Conservation (phyloP, 2,888 invertebrate species). For the Synanthedon formicaeformis region DNA sequence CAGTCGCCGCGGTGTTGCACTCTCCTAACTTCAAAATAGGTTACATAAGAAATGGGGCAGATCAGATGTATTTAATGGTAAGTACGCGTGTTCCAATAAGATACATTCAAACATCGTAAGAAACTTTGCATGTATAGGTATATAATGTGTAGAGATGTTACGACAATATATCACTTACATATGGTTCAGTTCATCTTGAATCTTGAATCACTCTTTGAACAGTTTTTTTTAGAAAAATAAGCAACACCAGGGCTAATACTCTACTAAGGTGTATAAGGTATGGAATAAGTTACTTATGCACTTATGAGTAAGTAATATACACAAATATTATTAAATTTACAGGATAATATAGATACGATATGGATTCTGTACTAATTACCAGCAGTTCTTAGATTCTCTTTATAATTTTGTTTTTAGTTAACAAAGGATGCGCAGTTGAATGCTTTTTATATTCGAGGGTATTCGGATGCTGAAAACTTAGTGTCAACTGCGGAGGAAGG, state of each 20-base stretch:
- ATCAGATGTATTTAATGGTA: slow-evolving; percentile 75
- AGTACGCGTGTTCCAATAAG: no score
- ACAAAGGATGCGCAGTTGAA: slow-evolving; percentile 67
- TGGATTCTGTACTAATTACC: not conserved
- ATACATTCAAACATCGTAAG: no score
- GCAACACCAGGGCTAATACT: no score
- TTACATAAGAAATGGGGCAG: slow-evolving; percentile 69
- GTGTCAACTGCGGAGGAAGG: slow-evolving; percentile 66
- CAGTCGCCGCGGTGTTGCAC: slow-evolving; percentile 68
- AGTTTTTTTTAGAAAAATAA: no score
- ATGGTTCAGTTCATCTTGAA: no score
- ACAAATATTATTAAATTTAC: not conserved
- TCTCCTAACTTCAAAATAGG: slow-evolving; percentile 72
- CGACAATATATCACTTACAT: no score
- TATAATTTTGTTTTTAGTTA: slow-evolving; percentile 36
- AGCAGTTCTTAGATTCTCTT: not conserved
- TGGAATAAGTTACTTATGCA: no score
- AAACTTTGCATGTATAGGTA: no score
- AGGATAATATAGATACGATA: not conserved
- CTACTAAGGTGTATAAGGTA: no score
- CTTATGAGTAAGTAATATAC: no score
- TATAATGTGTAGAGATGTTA: no score
- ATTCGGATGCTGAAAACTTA: slow-evolving; percentile 60
- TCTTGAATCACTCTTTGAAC: no score
- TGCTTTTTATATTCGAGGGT: slow-evolving; percentile 65